phyloP scores from a whole-genome alignment of 2,113 vertebrate genomes.

The Chloropsis cyanopogon region DNA sequence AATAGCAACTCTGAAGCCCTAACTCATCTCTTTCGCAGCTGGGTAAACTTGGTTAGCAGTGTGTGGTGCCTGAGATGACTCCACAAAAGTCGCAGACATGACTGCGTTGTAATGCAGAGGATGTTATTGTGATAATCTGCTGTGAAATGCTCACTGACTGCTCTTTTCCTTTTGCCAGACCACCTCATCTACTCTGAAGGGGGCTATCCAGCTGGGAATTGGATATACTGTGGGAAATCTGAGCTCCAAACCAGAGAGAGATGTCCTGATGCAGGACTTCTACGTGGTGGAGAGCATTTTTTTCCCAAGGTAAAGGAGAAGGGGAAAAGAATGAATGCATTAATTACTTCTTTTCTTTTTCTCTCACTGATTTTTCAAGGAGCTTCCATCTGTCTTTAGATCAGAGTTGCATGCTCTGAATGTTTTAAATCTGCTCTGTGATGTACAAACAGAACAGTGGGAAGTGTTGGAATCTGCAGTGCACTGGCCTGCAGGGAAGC shows the following conservation, averaged over 20 bases:
- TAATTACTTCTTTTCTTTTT: not conserved
- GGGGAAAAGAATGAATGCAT: not conserved
- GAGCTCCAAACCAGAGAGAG: constrained; percentile 96
- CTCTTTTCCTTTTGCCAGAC: constrained; percentile 74
- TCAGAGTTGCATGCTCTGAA: not conserved
- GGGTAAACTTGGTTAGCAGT: not conserved
- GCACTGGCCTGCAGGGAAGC: not conserved
- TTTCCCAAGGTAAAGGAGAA: constrained; percentile 86
- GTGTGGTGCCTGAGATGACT: not conserved
- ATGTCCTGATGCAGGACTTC: constrained; percentile 99
- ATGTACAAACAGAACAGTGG: not conserved
- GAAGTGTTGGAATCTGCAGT: not conserved
- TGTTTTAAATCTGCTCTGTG: not conserved
- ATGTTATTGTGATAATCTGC: not conserved
- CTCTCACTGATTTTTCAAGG: not conserved
- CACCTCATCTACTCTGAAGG: constrained; percentile 95
- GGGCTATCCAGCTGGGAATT: constrained; percentile 98
- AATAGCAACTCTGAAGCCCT: not conserved
- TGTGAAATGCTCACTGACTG: not conserved
- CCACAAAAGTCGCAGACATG: not conserved
- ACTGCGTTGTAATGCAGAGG: not conserved
- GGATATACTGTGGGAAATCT: constrained; percentile 97
- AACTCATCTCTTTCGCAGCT: not conserved
- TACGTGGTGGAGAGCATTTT: constrained; percentile 99
- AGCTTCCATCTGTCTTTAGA: not conserved